Evolutionary conservation across 2,888 invertebrate species (phyloP).

Genomic region (Drosophila formosana): DNA sequence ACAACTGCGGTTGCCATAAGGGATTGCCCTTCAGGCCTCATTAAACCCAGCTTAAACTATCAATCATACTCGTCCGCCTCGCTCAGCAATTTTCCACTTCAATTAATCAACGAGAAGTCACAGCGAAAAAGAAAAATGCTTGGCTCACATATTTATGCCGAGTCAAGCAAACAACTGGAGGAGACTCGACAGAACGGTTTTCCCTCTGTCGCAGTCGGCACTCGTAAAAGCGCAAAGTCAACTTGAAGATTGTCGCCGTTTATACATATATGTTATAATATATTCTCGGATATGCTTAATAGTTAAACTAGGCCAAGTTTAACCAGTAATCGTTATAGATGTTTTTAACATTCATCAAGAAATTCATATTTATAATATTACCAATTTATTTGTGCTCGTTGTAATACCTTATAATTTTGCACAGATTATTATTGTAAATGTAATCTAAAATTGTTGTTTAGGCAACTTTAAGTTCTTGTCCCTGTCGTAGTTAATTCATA

Average conservation of each 20-base stretch:
- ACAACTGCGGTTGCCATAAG: conserved; percentile 9
- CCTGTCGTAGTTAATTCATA: no score
- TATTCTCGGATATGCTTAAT: not conserved
- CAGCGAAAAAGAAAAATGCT: conserved; percentile 28
- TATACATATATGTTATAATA: not conserved
- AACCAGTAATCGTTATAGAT: not conserved
- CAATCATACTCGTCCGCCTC: conserved; percentile 53
- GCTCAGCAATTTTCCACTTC: conserved; percentile 61
- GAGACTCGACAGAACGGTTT: conserved; percentile 13
- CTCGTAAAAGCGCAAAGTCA: conserved; percentile 28
- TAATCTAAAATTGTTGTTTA: no score
- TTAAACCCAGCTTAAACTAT: conserved; percentile 64
- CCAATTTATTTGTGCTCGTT: no score
- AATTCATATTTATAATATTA: no score
- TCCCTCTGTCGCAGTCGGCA: conserved; percentile 14
- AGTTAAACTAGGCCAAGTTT: not conserved
- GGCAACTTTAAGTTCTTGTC: no score
- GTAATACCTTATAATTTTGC: no score
- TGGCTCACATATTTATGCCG: conserved; percentile 41
- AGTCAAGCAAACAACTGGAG: conserved; percentile 18
- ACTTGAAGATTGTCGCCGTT: not conserved
- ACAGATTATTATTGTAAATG: no score
- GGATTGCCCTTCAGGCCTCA: conserved; percentile 44
- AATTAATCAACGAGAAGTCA: conserved; percentile 64
- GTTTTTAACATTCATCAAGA: no score